Base-by-base conservation (phyloP, 2,888 invertebrate genomes). In the Ecliptopera silaceata region DNA sequence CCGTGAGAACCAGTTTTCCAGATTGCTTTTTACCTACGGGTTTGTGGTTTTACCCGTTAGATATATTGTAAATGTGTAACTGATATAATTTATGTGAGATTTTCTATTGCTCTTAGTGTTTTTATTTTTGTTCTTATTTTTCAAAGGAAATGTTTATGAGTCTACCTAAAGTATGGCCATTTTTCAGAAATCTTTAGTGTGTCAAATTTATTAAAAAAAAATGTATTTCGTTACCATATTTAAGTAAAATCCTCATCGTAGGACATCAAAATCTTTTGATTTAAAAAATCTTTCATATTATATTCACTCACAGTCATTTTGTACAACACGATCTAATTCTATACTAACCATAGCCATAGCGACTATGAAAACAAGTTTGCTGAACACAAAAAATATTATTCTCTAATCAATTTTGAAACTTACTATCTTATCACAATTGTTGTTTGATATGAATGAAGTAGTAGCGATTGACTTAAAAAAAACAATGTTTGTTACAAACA, bases 1-100 rank as follows among this genome's bases (percentile, higher is more conserved):
- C 62, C 58, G 56, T 62, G 63, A 59, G 63, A 66, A 67, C 66
- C 63, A 52, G 65, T 63, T 61, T 50, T 61, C 46, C 31, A 50
- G 49, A 50, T 61, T 59, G 51, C 56, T 56, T 55, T 41, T 62
- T 62, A 47, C 56, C 38, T 6, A 29, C 49, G 49, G 46, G 47
- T 59, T 54, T 63, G 47, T 44, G 59, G 56, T 43, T 31, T 46
- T 63, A 32, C 49, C 56, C 51, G 57, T 60, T 61, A 61, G 54
- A 56, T 41, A 34, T 44, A 46, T 45, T 56, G 26, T 26, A 5
- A 26, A 6, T 26, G 26, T 58, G 48, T 60, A 41, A 51, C 43
- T 50, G 26, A n/a, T 43, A 8, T 20, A 4, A 22, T 42, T 13
- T 34, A 22, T 34, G 34, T 34, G 31, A 44, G n/a, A 8, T n/a